phyloP scores from a whole-genome alignment of 2,888 invertebrate genomes.

The Phymatocera aterrima region DNA sequence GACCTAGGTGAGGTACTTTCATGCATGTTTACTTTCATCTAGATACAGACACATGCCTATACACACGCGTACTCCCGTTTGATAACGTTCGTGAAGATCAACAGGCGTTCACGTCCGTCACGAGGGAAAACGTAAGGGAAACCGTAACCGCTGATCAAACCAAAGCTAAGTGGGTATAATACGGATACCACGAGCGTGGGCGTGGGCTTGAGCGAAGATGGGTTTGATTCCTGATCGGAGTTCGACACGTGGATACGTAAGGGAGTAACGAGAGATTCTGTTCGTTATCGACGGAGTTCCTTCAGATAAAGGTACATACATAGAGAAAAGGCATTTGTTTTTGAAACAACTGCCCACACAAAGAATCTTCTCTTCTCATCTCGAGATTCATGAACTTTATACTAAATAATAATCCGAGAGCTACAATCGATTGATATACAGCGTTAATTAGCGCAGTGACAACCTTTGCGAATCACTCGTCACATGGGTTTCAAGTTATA shows the following conservation, averaged over 20 bases:
- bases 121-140: background rate
- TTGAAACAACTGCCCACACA: too few species aligned
- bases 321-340: too few species aligned
- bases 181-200: too few species aligned
- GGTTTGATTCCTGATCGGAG: background rate
- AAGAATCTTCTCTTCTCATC: background rate
- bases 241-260: too few species aligned
- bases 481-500: background rate
- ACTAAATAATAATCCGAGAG: constrained; percentile 8
- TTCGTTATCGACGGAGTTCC: too few species aligned
- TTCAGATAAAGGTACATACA: background rate
- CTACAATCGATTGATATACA: constrained; percentile 8
- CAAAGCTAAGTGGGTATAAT: background rate
- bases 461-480: background rate
- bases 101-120: constrained; percentile 16
- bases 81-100: background rate
- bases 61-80: background rate
- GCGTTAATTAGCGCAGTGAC: constrained; percentile 2
- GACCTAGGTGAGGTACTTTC: background rate
- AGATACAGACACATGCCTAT: background rate
- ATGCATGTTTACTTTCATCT: background rate
- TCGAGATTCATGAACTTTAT: background rate
- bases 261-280: too few species aligned
- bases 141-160: background rate
- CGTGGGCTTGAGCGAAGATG: background rate